Conservation (phyloP, 2,888 invertebrate species). For the Ophioninae sp. region DNA sequence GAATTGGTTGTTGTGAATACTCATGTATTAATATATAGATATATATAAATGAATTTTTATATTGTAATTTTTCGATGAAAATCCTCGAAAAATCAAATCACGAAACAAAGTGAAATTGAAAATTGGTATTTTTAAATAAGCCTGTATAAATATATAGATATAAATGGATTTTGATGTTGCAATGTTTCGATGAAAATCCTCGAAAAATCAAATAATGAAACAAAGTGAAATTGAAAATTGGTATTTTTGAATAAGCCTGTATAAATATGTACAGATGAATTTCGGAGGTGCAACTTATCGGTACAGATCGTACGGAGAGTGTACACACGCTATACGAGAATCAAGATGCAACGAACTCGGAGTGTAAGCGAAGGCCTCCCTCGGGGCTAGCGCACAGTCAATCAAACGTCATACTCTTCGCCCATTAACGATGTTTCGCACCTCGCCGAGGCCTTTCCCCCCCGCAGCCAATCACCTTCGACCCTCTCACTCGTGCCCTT, state of each 20-base stretch:
- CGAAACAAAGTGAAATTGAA: too few relatives aligned
- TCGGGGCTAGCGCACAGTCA: slow-evolving; percentile 55
- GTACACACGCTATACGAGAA: slow-evolving; percentile 24
- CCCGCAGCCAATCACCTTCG: slow-evolving; percentile 12
- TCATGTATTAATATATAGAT: too few relatives aligned
- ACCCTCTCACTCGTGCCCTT: background rate
- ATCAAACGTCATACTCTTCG: slow-evolving; percentile 56
- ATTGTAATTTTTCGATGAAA: too few relatives aligned
- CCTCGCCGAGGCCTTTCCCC: slow-evolving; percentile 42
- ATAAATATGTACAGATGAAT: slow-evolving; percentile 11
- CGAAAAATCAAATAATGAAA: background rate
- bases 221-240: slow-evolving; percentile 1
- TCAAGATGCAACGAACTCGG: slow-evolving; percentile 48
- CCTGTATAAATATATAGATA: too few relatives aligned
- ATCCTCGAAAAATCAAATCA: background rate
- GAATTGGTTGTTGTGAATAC: too few relatives aligned
- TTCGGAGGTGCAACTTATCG: slow-evolving; percentile 39
- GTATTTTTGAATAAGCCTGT: background rate
- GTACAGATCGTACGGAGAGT: slow-evolving; percentile 22
- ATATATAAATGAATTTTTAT: too few relatives aligned
- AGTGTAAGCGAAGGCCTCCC: slow-evolving; percentile 40
- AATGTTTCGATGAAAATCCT: too few relatives aligned
- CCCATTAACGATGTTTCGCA: slow-evolving; percentile 61
- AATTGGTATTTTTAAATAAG: too few relatives aligned
- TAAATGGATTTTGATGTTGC: too few relatives aligned